phyloP scores from a whole-genome alignment of 2,797 vertebrate species.

The Gadopsis marmoratus region DNA sequence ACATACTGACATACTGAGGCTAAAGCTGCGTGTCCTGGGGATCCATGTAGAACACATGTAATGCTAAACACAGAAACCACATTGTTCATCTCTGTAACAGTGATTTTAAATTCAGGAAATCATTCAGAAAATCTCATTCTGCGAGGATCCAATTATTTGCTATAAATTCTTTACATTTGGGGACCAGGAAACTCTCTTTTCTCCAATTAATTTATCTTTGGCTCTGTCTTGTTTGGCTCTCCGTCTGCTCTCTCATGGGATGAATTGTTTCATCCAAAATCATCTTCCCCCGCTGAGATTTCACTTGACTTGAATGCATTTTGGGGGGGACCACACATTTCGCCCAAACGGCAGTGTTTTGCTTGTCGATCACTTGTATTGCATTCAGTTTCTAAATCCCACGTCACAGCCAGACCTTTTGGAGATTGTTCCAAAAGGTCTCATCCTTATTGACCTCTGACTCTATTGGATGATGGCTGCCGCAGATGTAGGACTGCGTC shows the following conservation, averaged over 20 bases:
- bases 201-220: conserved; percentile 29
- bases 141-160: not conserved
- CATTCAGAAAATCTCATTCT: conserved; percentile 6
- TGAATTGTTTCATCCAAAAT: conserved; percentile 41
- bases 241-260: conserved; percentile 37
- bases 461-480: conserved; percentile 53
- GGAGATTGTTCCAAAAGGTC: conserved; percentile 26
- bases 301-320: conserved; percentile 36
- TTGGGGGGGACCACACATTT: conserved; percentile 7
- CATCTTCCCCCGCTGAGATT: conserved; percentile 38
- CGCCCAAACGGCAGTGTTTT: conserved; percentile 7
- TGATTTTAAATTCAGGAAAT: not conserved
- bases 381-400: conserved; percentile 40
- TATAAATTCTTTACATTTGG: conserved; percentile 17
- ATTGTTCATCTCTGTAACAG: not conserved
- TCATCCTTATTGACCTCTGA: conserved; percentile 32
- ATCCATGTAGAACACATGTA: not conserved
- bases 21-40: not conserved
- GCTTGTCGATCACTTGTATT: conserved; percentile 38
- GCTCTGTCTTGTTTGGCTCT: conserved; percentile 41
- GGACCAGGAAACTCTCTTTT: conserved; percentile 20
- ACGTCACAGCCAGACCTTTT: conserved; percentile 35
- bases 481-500: conserved; percentile 62
- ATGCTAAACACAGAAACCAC: not conserved
- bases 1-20: too few relatives aligned